Evolutionary conservation across 2,113 vertebrate species (phyloP), one percentile per base, ranked within the genome.

Genomic region (Casuarius casuarius): DNA sequence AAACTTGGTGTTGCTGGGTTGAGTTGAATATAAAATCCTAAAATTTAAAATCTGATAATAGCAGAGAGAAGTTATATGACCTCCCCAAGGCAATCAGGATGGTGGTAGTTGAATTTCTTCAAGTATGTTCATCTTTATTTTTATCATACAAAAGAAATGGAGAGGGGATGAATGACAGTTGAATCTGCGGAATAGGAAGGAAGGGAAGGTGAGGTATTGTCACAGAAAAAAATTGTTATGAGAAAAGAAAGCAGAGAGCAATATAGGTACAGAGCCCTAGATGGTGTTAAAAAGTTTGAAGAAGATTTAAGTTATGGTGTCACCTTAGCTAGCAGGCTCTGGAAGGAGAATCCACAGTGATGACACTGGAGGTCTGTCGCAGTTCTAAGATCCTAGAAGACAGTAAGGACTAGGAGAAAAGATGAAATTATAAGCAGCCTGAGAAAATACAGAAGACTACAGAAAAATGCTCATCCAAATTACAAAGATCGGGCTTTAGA

Each of bases 251-350:
- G 16, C 78, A 83, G 78, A n/a, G 82, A 93, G 68, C 68, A 78
- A 19, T 42, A 0, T 38, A 49, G 54, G 59, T 52, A 7, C 35
- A 0, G 2, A 8, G 7, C 29, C 35, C 31, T 0, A 0, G 28
- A 15, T 8, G 26, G 29, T 18, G 49, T 23, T 35, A 0, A 20
- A 38, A 59, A 67, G 29, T 71, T 67, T 44, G 76, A 25, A 46
- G 51, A 46, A 61, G 29, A 42, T 25, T 25, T 1, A 66, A 58
- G 35, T 0, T 4, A 18, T 3, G 2, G 44, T 7, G 44, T 52
- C 26, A 14, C 48, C 29, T 59, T 23, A 67, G 63, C 48, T 68
- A 22, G 25, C 2, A 2, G 75, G 31, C 75, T 71, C 51, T 68
- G 62, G 28, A 58, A 28, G 16, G 19, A 9, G 26, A 9, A 15